Base-by-base conservation (phyloP, 2,888 invertebrate species). In the Invenusta paracnida region DNA sequence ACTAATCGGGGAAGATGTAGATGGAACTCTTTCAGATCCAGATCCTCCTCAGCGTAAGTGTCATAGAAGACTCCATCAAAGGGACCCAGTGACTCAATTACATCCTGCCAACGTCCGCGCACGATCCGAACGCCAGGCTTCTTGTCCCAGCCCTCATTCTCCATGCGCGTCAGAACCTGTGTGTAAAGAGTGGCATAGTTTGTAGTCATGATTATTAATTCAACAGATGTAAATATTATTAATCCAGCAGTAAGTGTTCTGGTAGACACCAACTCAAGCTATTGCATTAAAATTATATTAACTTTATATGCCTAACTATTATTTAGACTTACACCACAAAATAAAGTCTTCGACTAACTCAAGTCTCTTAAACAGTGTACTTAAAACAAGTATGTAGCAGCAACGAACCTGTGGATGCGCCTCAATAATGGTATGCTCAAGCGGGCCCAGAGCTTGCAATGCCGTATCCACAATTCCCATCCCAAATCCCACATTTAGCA, bases 1-100 rank as follows among this genome's bases (percentile, higher is more conserved):
- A 86, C 31, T 23, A 86, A 25, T 13, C 11, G 25, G 1, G 86
- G 86, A 17, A 86, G 31, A 25, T 81, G 66, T 29, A 81, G 81
- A 29, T 86, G 86, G 30, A 86, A 86, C 27, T 86, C 29, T 13
- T 67, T 29, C 86, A 86, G 17, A 86, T 86, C 86, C 17, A 82
- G 81, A 30, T 86, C 86, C 30, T 86, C 86, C 30, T 86, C 86
- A 11, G 86, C 86, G 29, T 86, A 86, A 30, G 86, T 86, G 81
- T 86, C 86, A 29, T 86, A 86, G 81, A 86, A 86, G 27, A 86
- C 67, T 25, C 86, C 86, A 86, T 86, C 86, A 86, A 86, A 86
- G 27, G 28, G 27, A 31, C 23, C 81, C 0, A 86, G n/a, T 0
- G 29, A 29, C 11, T 25, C 67, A 17, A 86, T 29, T 27, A 30